Evolutionary conservation across 1,140 invertebrate species (phyloP), one percentile per base, ranked within the genome.

Genomic region (Sycobia sp.): DNA sequence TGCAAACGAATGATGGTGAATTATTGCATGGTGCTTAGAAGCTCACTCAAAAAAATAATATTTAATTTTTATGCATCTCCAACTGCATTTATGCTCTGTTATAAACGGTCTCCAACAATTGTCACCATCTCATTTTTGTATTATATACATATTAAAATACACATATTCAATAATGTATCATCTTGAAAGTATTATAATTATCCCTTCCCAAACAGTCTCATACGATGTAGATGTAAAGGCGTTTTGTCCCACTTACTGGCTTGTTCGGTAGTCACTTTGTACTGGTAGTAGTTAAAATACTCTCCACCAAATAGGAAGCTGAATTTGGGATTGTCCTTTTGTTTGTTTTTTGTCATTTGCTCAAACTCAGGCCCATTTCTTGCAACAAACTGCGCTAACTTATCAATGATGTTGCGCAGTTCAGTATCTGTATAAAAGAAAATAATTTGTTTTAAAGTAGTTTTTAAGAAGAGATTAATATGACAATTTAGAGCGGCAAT

Each of bases 321-420:
- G 84, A 99, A 99, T 76, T 96, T 96, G 13, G 95, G 94, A 82
- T 99, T 98, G 73, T 95, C 93, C 80, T 95, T 92, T 81, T 99
- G 96, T 82, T 98, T 98, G 73, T 93, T 94, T 85, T 97, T 98
- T 46, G 96, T 98, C 89, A 97, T 97, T 76, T 93, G 89, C 84
- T 99, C 97, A 84, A 98, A 98, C 78, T 98, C 96, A 2, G 94
- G 95, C 18, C 97, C 97, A 91, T 98, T 99, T 77, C 96, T 85
- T 65, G 96, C 96, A 56, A 99, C 97, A 88, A 98, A 99, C 78
- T 97, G 93, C 2, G 97, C 97, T 70, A 98, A 83, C 86, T 98
- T 98, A 83, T 98, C 96, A 73, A 99, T 98, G 73, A 98, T 98
- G 83, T 97, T 98, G 69, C 90, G 87, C 69, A 95, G 84, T 75